Evolutionary conservation across 1,140 invertebrate genomes (phyloP).

Genomic region (Glossosoma conforme): DNA sequence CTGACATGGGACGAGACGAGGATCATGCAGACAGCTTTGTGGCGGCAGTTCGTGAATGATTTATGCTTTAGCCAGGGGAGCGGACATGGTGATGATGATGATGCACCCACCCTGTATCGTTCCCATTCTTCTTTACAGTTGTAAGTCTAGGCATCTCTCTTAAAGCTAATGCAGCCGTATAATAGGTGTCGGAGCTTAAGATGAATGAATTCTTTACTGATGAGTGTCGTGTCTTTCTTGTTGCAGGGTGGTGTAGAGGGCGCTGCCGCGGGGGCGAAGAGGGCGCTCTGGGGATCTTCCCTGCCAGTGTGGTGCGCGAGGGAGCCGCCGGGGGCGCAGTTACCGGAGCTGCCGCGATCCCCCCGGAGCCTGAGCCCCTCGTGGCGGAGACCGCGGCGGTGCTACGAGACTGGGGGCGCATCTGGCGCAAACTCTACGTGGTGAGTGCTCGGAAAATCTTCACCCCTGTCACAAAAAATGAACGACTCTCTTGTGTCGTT

Average conservation of each 20-base stretch:
- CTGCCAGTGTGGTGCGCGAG: conserved; percentile 47
- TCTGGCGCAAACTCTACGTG: conserved; percentile 88
- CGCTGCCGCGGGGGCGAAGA: conserved; percentile 61
- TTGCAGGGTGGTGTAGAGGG: conserved; percentile 81
- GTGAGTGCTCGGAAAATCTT: conserved; percentile 46
- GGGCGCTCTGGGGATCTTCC: conserved; percentile 81
- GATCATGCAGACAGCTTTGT: too few relatives aligned
- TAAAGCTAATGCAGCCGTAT: too few relatives aligned
- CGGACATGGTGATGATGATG: too few relatives aligned
- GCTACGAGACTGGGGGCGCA: conserved; percentile 85
- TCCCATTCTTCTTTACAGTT: too few relatives aligned
- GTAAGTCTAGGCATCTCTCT: too few relatives aligned
- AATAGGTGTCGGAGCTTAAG: too few relatives aligned
- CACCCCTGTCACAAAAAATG: neutral
- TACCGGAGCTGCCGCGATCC: conserved; percentile 40
- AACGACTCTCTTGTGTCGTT: neutral
- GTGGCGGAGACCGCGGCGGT: conserved; percentile 87
- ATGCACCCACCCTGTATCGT: too few relatives aligned
- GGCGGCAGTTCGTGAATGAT: too few relatives aligned
- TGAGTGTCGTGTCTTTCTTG: conserved; percentile 26
- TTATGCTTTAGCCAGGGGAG: too few relatives aligned
- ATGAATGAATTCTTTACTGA: too few relatives aligned
- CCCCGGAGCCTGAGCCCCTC: conserved; percentile 79
- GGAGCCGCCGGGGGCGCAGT: conserved; percentile 40
- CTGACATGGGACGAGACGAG: too few relatives aligned